Percentiles rank a stretch among this genome's conserved stretches.
phyloP scores from a whole-genome alignment of 2,888 invertebrate species.

The Nematopogon swammerdamellus region DNA sequence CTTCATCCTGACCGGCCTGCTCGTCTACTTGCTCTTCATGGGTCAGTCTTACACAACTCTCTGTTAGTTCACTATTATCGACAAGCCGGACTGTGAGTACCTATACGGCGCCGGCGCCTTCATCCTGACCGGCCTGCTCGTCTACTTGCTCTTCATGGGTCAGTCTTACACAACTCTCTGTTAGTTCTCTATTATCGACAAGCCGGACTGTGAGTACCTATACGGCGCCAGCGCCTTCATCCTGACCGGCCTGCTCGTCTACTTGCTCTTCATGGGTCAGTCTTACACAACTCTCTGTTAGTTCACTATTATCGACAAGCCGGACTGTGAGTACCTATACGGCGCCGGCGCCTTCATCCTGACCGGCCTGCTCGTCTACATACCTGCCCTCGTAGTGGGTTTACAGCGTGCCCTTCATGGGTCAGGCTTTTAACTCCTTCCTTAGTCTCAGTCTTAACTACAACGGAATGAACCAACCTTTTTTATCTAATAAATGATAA shows the following conservation, averaged over 20 bases:
- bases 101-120: slow-evolving; percentile 89
- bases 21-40: slow-evolving; percentile 91
- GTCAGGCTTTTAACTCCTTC: slow-evolving; percentile 61
- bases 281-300: too few species aligned
- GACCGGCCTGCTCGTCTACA: slow-evolving; percentile 85
- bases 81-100: slow-evolving; percentile 92
- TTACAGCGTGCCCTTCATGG: slow-evolving; percentile 81
- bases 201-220: slow-evolving; percentile 92
- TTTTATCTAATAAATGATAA: too few species aligned
- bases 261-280: slow-evolving; percentile 90
- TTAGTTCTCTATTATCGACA: slow-evolving; percentile 90
- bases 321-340: slow-evolving; percentile 93
- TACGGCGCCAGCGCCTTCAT: slow-evolving; percentile 92
- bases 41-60: too few species aligned
- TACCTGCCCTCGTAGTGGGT: slow-evolving; percentile 93
- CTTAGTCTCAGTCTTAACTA: too few species aligned
- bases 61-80: too few species aligned
- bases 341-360: slow-evolving; percentile 85
- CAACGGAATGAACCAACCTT: too few species aligned
- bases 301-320: slow-evolving; percentile 88
- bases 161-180: slow-evolving; percentile 42
- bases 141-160: slow-evolving; percentile 93
- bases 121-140: slow-evolving; percentile 83
- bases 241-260: slow-evolving; percentile 83
- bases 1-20: slow-evolving; percentile 84